Evolutionary conservation across 2,113 vertebrate species (phyloP), one percentile per base, ranked within the genome.

Genomic region (Trematomus loennbergii): DNA sequence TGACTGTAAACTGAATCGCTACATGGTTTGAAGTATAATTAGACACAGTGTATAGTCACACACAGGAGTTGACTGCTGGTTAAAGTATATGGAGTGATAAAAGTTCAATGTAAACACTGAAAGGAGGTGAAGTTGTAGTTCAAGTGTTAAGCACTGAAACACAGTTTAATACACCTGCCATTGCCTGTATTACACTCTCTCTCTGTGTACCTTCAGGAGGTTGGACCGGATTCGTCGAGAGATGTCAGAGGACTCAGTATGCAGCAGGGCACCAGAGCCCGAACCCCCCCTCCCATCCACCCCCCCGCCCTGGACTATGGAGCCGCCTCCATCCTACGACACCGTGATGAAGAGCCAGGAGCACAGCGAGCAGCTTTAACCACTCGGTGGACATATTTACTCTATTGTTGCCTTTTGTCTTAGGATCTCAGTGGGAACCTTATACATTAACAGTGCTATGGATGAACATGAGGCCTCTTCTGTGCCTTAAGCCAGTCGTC

Each of bases 261-360:
- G 48, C 40, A 73, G 52, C 52, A 64, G 20, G 33, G 46, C 68
- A 9, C 61, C 74, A 0, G 91, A 91, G 12, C 82, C 83, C n/a
- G 91, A 91, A 69, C 81, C 77, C 46, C 78, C 85, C 12, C 81
- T 88, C 48, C 94, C 95, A 0, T 91, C 86, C 49, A 94, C 93
- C 4, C 93, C 88, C 0, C 94, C 94, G 0, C 94, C 93, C 12
- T 95, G 94, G 95, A 94, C 93, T 4, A 94, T 94, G 89, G 95
- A 95, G 85, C 94, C 94, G 0, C 95, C 95, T 8, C 95, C 95
- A 0, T 94, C 95, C 66, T 96, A 96, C 10, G 95, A 96, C 84
- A 93, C 94, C 0, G 95, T 95, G 89, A 95, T 96, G 94, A 96
- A 95, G 86, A 94, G 84, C 83, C 91, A 93, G 79, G 89, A 91